Evolutionary conservation across 1,140 invertebrate genomes (phyloP), one percentile per base, ranked within the genome.

Genomic region (Brachionus plicatilis): DNA sequence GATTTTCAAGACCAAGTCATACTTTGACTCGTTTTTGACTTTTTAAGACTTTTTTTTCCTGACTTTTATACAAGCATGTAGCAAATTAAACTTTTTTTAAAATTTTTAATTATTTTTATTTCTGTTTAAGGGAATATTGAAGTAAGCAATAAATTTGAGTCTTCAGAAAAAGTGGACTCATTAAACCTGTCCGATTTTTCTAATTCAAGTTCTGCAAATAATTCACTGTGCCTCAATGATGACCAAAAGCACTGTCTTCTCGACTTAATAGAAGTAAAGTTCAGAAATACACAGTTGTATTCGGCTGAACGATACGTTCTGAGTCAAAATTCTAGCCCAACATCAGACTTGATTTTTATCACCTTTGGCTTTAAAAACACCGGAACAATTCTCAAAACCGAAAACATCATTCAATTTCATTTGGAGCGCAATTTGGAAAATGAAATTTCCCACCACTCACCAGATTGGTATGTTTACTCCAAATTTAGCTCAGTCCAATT

Each of bases 231-330:
- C 87, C 53, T 56, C 70, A 14, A 83, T 86, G 17, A 80, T 41
- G 78, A 84, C 2, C 50, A 85, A 43, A 56, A 86, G 53, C 33
- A 27, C 17, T 91, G 92, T 87, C 87, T 95, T 11, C 86, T 95
- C 6, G 94, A 96, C 87, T 92, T 95, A 0, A 94, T 95, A 92
- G 90, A 91, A 68, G 90, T 96, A 1, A 92, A 93, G 84, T 87
- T 96, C 45, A 91, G 93, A 4, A 94, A 95, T 86, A 95, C 95
- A 91, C 94, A 95, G 88, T 89, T 95, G 2, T 94, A 93, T 85
- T 92, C 93, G 4, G 94, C 93, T 50, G 85, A 86, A 53, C 85
- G 88, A 29, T 86, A 41, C 29, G 11, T n/a, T 11, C 47, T 78
- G 7, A 29, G 1, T 7, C 6, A 29, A 33, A 12, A 76, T 24